Base-by-base conservation (phyloP, 2,113 vertebrate genomes). In the Microtus pennsylvanicus region DNA sequence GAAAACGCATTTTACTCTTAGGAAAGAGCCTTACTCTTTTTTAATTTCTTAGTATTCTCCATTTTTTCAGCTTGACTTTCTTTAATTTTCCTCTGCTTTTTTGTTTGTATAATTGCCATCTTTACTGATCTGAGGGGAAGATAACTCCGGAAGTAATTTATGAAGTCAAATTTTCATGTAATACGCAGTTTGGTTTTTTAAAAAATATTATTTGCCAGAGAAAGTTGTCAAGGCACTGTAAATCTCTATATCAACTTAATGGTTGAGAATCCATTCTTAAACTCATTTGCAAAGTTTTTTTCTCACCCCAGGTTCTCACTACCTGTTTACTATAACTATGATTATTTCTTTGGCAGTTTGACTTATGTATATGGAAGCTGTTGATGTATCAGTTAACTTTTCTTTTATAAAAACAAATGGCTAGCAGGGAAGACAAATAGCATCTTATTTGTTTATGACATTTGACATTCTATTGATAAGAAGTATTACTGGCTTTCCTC, bases 141-240 rank as follows among this genome's bases (percentile, higher is more conserved):
- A 35, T 70, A 50, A 35, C 30, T 80, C 42, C 19, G 9, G 50
- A 55, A 4, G 19, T 6, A 55, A 16, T 80, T 55, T 80, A 9
- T 8, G 16, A 33, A 50, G 26, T 33, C 28, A 35, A n/a, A 30
- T 9, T 55, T 10, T 58, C 17, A 80, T 9, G 12, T 21, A 55
- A 7, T 33, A 12, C 1, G 22, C 4, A 80, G 9, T 81, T 5
- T 22, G 8, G 0, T n/a, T 19, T 12, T 81, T n/a, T 5, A 12
- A 10, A 12, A 9, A 81, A n/a, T 5, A 33, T 78, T 17, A 50
- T 16, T 78, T 52, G 28, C 14, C 14, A 50, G 14, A 78, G 28
- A 78, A 33, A 33, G 14, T 50, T 33, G 16, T 16, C 45, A 78
- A 33, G 7, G 1, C 47, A 76, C 24, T 33, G 1, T 4, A 77